Base-by-base conservation (phyloP, 2,797 vertebrate species). In the Denticeps clupeoides region DNA sequence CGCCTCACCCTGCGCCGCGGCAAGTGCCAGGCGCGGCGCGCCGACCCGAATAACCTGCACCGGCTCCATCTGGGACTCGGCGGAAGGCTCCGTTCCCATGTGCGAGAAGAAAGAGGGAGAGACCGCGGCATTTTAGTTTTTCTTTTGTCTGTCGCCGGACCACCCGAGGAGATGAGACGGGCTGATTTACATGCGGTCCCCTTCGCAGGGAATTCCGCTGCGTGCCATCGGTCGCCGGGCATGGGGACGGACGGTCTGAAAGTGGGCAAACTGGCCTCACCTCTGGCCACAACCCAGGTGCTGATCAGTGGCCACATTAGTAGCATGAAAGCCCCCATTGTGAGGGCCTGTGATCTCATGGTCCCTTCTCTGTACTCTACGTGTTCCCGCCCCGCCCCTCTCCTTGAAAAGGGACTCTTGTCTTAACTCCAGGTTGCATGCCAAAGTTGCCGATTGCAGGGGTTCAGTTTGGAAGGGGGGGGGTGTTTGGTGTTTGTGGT, bases 301-400 rank as follows among this genome's bases (percentile, higher is more conserved):
- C 16, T 38, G 35, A 38, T 38, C 23, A 52, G 18, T 52, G 35
- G 35, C 35, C 38, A 38, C 16, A 38, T 9, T 61, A 33, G 24
- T 48, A 59, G 56, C 63, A 59, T 70, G 69, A 72, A 78, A 69
- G 59, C 56, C 18, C 43, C 63, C 70, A 71, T 74, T 75, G 73
- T 75, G 42, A 59, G 47, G 63, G 60, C 72, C 66, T 63, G 50
- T 53, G 65, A 67, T 75, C 67, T 69, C 61, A 65, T 61, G 46
- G 47, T 46, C 54, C 46, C 42, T 59, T 41, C 45, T 43, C 27
- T 56, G 56, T 49, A 46, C 38, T 54, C 60, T 70, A 64, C 63
- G 73, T 68, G 50, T 61, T 52, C 21, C 44, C 32, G 51, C 35
- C 18, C 35, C 35, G 38, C 18, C 35, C 18, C 35, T 19, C 18